Conservation (phyloP, 2,888 invertebrate species). For the Camptogramma bilineatum region DNA sequence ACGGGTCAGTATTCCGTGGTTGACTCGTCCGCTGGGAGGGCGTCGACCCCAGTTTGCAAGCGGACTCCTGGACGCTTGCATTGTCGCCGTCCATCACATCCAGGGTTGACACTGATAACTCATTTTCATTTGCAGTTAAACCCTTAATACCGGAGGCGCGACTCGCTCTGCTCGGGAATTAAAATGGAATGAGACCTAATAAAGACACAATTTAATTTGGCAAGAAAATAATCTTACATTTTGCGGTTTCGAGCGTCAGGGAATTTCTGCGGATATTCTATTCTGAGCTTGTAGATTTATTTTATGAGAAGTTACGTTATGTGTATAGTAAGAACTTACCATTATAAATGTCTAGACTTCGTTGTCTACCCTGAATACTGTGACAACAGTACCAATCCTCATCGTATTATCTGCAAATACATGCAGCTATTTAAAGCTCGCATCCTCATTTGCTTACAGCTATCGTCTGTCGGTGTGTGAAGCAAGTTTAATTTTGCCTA, state of each 20-base stretch:
- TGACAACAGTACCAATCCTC: conserved; percentile 15
- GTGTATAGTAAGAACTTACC: not conserved
- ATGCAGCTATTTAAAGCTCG: conserved; percentile 30
- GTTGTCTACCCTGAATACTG: conserved; percentile 14
- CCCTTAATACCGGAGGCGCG: conserved; percentile 13
- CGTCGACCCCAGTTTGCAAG: conserved; percentile 71
- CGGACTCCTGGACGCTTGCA: conserved; percentile 68
- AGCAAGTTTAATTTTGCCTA: conserved; percentile 24
- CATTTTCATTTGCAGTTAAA: conserved; percentile 25
- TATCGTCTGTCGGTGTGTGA: conserved; percentile 22
- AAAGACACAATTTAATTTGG: conserved; percentile 17
- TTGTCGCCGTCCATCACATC: conserved; percentile 62
- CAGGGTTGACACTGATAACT: conserved; percentile 55
- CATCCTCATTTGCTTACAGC: conserved; percentile 22
- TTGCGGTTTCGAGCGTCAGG: conserved; percentile 6
- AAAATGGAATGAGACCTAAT: conserved; percentile 23
- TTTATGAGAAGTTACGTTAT: not conserved
- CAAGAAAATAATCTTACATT: not conserved
- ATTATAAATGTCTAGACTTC: not conserved
- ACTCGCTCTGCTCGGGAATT: conserved; percentile 15
- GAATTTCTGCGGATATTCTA: conserved; percentile 9
- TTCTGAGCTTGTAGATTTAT: not conserved
- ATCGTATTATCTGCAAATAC: conserved; percentile 26
- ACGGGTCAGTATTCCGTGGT: conserved; percentile 75
- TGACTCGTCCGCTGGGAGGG: conserved; percentile 65